Conservation (phyloP, 53 echinoderm and acorn worm species). For the Hippasteria phrygiana region DNA sequence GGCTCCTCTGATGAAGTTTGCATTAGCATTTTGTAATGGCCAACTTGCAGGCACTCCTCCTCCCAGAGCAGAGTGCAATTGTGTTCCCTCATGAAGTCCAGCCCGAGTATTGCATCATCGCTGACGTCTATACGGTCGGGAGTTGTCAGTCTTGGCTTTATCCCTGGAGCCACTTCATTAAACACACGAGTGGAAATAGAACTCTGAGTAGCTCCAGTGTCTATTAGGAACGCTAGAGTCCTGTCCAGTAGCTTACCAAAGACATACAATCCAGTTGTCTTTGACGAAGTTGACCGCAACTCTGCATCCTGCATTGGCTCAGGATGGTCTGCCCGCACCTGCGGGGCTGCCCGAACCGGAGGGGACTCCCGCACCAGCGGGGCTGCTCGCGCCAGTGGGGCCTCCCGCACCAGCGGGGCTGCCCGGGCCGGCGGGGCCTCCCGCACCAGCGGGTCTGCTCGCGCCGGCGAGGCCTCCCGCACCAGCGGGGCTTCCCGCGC, state of each 20-base stretch:
- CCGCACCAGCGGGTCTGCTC: neutral
- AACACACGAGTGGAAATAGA: neutral
- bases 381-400: neutral
- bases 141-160: neutral
- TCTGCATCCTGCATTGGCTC: neutral
- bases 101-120: slow-evolving; percentile 12
- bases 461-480: neutral
- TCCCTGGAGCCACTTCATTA: neutral
- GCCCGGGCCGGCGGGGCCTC: neutral
- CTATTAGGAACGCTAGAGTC: neutral
- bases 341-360: neutral
- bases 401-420: no score
- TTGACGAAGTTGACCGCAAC: neutral
- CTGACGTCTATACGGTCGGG: neutral
- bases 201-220: slow-evolving; percentile 1
- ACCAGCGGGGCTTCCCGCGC: neutral
- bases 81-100: slow-evolving; percentile 24
- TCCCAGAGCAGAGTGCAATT: slow-evolving; percentile 1
- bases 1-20: neutral
- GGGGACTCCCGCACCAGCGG: neutral
- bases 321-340: neutral
- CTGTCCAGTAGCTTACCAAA: neutral
- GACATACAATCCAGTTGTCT: neutral
- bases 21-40: no score
- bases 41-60: slow-evolving; percentile 9